A percentile compares a stretch with the other conserved stretches of the same genome.
These are phyloP conservation scores for Pardosa pseudoannulata DNA, from an alignment of 2,888 invertebrate species.

Conservation along the genomic window DNA sequence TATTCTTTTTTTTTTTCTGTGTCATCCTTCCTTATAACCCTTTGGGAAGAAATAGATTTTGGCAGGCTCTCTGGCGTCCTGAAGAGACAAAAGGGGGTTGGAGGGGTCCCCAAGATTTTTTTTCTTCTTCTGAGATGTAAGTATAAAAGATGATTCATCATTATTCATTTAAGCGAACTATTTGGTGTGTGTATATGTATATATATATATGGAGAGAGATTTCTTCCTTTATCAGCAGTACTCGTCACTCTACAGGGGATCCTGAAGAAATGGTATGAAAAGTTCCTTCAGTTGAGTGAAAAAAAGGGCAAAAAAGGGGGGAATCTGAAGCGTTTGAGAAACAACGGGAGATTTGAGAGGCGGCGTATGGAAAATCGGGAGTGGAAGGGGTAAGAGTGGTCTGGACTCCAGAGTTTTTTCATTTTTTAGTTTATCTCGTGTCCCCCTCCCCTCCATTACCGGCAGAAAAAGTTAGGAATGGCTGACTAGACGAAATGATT, in stretches of 20 bases:
- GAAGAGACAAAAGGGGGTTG: slow-evolving; percentile 49
- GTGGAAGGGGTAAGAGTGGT: no score
- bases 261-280: slow-evolving; percentile 40
- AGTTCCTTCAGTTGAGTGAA: slow-evolving; percentile 16
- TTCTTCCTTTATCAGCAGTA: slow-evolving; percentile 54
- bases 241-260: slow-evolving; percentile 19
- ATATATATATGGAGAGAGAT: slow-evolving; percentile 12
- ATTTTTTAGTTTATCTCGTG: no score
- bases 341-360: slow-evolving; percentile 60
- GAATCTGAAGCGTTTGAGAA: slow-evolving; percentile 58
- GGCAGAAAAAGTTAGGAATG: background rate
- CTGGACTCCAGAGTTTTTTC: background rate
- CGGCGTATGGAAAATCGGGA: slow-evolving; percentile 10
- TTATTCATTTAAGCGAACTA: slow-evolving; percentile 65
- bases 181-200: no score
- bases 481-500: slow-evolving; percentile 14
- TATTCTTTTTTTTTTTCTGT: slow-evolving; percentile 16
- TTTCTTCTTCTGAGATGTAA: slow-evolving; percentile 43
- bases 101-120: no score
- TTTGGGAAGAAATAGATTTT: slow-evolving; percentile 38
- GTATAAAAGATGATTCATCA: slow-evolving; percentile 69
- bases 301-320: slow-evolving; percentile 26
- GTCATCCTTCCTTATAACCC: slow-evolving; percentile 31
- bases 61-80: slow-evolving; percentile 32
- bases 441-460: background rate